These are phyloP conservation scores for Aegithalos caudatus DNA, from an alignment of 2,113 vertebrate species.

Conservation along the genomic window DNA sequence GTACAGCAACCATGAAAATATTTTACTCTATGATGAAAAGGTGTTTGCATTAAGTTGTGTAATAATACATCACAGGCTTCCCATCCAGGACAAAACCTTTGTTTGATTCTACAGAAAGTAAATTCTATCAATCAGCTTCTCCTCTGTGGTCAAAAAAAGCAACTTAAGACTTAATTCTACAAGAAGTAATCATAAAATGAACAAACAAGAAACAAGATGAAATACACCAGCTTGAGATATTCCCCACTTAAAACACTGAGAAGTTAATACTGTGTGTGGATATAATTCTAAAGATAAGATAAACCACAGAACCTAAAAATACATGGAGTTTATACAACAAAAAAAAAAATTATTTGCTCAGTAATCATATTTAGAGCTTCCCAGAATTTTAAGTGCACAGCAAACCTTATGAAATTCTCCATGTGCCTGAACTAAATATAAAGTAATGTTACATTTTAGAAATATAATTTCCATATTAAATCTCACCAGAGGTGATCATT, in stretches of 20 bases:
- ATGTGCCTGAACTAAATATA: background rate
- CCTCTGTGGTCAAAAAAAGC: background rate
- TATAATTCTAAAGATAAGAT: background rate
- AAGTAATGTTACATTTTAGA: background rate
- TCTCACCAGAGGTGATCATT: background rate
- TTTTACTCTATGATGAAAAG: background rate
- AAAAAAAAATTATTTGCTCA: background rate
- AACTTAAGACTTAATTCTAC: background rate
- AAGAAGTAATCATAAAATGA: background rate
- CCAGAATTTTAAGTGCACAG: background rate
- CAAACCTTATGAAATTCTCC: background rate
- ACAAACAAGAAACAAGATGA: background rate
- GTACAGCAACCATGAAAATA: background rate
- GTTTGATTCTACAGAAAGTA: slow-evolving; percentile 30
- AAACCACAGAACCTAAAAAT: background rate
- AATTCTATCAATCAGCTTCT: slow-evolving; percentile 16
- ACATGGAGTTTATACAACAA: background rate
- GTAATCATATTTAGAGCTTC: background rate
- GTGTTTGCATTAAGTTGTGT: background rate
- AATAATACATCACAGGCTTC: background rate
- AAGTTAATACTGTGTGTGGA: background rate
- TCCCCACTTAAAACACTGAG: background rate
- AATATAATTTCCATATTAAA: background rate
- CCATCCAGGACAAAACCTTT: background rate
- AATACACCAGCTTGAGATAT: background rate